Conservation (phyloP, 2,888 invertebrate species). For the Calameuta filiformis region DNA sequence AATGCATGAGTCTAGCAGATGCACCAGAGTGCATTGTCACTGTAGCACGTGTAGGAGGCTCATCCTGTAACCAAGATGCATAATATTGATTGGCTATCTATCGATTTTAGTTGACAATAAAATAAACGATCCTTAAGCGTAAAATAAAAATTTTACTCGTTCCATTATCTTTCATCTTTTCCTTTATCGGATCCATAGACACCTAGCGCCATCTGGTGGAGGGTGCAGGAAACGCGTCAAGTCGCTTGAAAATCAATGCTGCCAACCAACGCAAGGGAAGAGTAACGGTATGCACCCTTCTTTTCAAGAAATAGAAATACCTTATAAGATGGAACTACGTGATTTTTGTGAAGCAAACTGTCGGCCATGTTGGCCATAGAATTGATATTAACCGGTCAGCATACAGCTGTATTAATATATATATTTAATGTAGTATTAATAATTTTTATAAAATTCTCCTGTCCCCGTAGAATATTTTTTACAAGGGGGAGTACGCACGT, state of each 20-base stretch:
- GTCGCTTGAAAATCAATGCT: constrained; percentile 41
- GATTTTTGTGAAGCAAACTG: background rate
- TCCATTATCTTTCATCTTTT: background rate
- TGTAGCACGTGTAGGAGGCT: background rate
- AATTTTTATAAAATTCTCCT: too few species aligned
- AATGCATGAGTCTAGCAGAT: constrained; percentile 6
- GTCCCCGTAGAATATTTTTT: background rate
- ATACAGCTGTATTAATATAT: too few species aligned
- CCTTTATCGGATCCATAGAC: constrained; percentile 14
- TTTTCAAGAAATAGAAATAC: background rate
- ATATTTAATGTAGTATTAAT: too few species aligned
- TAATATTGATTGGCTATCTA: background rate
- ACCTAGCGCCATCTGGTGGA: constrained; percentile 40
- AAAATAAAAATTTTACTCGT: background rate
- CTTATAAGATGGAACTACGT: background rate
- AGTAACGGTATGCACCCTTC: background rate
- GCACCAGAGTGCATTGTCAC: background rate
- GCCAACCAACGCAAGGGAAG: background rate
- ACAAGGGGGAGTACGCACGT: background rate
- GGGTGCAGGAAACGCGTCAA: constrained; percentile 25
- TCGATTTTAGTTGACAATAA: background rate
- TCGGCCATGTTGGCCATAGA: background rate
- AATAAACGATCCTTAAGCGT: background rate
- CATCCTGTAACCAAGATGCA: background rate
- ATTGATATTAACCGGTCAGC: too few species aligned